Conservation (phyloP, 2,797 vertebrate species). For the Discoglossus pictus region DNA sequence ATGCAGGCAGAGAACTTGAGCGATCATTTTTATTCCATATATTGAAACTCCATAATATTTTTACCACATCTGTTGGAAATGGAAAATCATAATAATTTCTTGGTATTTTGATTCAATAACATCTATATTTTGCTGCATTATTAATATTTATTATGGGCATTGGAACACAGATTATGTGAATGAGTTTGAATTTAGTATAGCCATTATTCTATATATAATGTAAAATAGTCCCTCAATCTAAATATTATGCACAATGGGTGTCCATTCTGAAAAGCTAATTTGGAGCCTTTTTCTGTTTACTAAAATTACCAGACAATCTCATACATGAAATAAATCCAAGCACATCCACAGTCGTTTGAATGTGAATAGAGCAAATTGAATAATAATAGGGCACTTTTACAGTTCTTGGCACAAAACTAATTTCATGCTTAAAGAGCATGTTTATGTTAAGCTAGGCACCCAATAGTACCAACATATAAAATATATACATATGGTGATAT, state of each 20-base stretch:
- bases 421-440: constrained; percentile 44
- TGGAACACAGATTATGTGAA: no score
- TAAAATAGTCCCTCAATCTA: neutral
- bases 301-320: constrained; percentile 13
- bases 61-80: constrained; percentile 4
- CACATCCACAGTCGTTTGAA: constrained; percentile 65
- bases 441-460: constrained; percentile 23
- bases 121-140: constrained; percentile 53
- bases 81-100: constrained; percentile 56
- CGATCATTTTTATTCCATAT: constrained; percentile 54
- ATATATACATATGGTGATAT: constrained; percentile 17
- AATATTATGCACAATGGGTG: constrained; percentile 1
- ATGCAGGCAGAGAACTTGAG: constrained; percentile 45
- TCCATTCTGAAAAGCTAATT: constrained; percentile 47
- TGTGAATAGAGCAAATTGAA: constrained; percentile 60
- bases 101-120: constrained; percentile 55
- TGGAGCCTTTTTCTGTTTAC: constrained; percentile 18
- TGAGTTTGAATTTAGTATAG: no score
- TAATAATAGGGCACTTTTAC: constrained; percentile 30
- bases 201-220: no score
- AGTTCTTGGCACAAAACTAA: constrained; percentile 32
- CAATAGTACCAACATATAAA: neutral
- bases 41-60: constrained; percentile 51
- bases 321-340: constrained; percentile 69
- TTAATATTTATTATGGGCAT: constrained; percentile 60